phyloP scores from a whole-genome alignment of 2,113 vertebrate genomes.

The Onychorhynchus coronatus region DNA sequence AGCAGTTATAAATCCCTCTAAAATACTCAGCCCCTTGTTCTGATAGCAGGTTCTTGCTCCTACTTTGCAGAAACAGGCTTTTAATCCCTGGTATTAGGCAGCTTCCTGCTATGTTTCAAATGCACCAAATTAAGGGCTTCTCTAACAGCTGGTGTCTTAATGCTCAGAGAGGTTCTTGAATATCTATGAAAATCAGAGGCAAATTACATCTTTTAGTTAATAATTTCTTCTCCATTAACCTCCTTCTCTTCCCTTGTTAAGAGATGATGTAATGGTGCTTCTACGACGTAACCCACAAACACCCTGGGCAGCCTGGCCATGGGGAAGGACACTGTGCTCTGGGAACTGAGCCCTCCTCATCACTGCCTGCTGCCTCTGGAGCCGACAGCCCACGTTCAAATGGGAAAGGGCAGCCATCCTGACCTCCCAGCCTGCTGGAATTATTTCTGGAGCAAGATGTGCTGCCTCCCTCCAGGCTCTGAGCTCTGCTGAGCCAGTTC shows the following conservation, averaged over 20 bases:
- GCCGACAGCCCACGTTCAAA: background rate
- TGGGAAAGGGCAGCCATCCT: background rate
- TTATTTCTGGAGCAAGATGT: background rate
- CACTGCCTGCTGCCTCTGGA: background rate
- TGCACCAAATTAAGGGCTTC: constrained; percentile 62
- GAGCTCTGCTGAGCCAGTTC: accelerated
- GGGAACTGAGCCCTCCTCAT: background rate
- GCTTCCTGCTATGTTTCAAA: constrained; percentile 59
- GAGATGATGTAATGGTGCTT: constrained; percentile 55
- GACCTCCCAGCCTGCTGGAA: background rate
- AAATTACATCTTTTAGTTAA: constrained; percentile 68
- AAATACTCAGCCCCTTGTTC: constrained; percentile 67
- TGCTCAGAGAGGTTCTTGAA: constrained; percentile 51
- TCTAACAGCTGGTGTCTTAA: constrained; percentile 58
- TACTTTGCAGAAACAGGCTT: constrained; percentile 49
- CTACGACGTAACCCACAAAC: background rate
- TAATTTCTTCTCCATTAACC: constrained; percentile 63
- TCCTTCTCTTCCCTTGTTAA: constrained; percentile 47
- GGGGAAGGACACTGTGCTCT: background rate
- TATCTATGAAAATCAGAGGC: constrained; percentile 61
- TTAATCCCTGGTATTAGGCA: constrained; percentile 52
- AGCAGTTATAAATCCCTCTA: constrained; percentile 61
- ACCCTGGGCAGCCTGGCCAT: background rate
- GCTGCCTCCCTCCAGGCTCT: background rate
- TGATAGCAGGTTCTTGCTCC: constrained; percentile 40